A percentile compares a stretch with the other conserved stretches of the same genome.
Conservation (phyloP, 1,140 invertebrate genomes). For the Ylistrum balloti region DNA sequence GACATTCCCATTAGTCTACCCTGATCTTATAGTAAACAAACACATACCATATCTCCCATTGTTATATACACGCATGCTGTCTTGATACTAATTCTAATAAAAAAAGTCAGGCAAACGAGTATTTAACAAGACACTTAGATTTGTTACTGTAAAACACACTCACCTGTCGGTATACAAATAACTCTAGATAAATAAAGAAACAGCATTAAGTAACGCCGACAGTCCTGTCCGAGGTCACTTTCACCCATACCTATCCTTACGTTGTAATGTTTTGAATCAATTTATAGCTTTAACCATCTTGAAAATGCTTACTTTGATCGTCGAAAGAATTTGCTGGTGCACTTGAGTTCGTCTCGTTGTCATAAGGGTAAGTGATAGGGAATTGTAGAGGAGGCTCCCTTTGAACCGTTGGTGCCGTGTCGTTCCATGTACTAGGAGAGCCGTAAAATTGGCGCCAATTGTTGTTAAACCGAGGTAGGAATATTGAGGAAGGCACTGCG, state of each 20-base stretch:
- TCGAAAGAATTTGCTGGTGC: background rate
- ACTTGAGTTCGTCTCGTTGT: background rate
- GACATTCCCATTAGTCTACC: too few relatives aligned
- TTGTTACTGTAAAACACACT: background rate
- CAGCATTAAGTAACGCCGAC: background rate
- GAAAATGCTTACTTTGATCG: background rate
- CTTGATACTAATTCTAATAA: too few relatives aligned
- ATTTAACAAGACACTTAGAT: too few relatives aligned
- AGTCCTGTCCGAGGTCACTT: too few relatives aligned
- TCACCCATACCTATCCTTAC: too few relatives aligned
- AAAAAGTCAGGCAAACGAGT: too few relatives aligned
- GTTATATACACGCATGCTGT: too few relatives aligned
- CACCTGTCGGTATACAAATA: background rate
- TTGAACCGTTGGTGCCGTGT: background rate
- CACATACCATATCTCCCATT: background rate
- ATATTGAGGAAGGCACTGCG: background rate
- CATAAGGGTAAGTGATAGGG: background rate
- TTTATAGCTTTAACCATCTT: too few relatives aligned
- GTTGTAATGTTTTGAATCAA: too few relatives aligned
- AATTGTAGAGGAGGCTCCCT: background rate
- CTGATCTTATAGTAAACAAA: too few relatives aligned
- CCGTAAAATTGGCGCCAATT: slow-evolving; percentile 7
- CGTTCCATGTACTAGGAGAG: background rate
- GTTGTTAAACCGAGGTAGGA: slow-evolving; percentile 1
- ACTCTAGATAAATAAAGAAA: background rate